Conservation (phyloP, 2,113 vertebrate species). For the Glareola pratincola region DNA sequence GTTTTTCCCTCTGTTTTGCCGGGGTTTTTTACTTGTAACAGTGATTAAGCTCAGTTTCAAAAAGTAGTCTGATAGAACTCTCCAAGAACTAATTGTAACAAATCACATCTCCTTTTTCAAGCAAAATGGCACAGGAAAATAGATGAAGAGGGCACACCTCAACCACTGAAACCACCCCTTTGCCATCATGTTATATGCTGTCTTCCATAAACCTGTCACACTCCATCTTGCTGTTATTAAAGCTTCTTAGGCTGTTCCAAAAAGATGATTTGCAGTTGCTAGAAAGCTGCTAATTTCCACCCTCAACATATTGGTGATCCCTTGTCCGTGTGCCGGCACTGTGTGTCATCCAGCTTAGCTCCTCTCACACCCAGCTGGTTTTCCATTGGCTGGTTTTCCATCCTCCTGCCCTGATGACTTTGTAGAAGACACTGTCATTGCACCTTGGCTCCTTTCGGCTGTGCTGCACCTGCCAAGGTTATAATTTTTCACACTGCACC, state of each 20-base stretch:
- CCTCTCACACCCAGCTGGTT: not conserved
- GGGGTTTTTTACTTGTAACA: not conserved
- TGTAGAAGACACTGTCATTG: not conserved
- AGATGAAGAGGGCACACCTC: not conserved
- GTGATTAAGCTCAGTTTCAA: not conserved
- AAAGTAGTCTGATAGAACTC: not conserved
- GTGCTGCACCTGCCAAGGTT: not conserved
- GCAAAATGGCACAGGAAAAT: not conserved
- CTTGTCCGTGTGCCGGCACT: not conserved
- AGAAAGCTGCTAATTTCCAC: not conserved
- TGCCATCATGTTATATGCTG: not conserved
- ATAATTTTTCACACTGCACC: not conserved
- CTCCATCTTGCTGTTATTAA: not conserved
- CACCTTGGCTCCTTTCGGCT: accelerated
- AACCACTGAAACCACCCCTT: not conserved
- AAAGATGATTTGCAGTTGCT: not conserved
- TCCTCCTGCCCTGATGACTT: not conserved
- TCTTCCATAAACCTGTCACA: not conserved
- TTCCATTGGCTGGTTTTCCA: not conserved
- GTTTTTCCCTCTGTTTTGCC: not conserved
- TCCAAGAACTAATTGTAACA: not conserved
- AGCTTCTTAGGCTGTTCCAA: not conserved
- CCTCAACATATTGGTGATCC: not conserved
- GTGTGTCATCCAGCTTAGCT: not conserved
- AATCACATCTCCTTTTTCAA: not conserved